Percentiles rank a stretch among this genome's conserved stretches.
Conservation (phyloP, 2,888 invertebrate genomes). For the Andrena chrysosceles region DNA sequence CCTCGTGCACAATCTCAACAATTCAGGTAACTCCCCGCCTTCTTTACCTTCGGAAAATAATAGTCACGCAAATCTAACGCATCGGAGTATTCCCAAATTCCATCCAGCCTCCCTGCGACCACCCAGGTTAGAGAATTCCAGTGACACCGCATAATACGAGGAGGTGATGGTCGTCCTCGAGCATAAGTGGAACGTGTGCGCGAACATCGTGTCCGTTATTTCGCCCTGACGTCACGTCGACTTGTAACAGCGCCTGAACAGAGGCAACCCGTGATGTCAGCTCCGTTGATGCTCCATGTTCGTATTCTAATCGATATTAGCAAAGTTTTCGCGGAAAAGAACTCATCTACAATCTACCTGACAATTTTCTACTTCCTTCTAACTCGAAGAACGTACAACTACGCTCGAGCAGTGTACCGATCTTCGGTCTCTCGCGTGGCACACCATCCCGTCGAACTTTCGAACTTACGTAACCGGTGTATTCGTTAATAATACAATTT, state of each 20-base stretch:
- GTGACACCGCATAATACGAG: slow-evolving; percentile 34
- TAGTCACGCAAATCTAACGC: background rate
- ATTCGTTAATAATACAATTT: slow-evolving; percentile 49
- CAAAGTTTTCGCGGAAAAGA: background rate
- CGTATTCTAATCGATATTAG: slow-evolving; percentile 49
- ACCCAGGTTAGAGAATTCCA: slow-evolving; percentile 34
- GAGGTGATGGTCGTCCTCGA: slow-evolving; percentile 44
- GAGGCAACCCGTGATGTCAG: slow-evolving; percentile 66
- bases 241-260: slow-evolving; percentile 68
- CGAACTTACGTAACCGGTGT: slow-evolving; percentile 44
- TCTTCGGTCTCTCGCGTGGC: slow-evolving; percentile 7
- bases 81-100: background rate
- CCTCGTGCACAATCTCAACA: too few relatives aligned
- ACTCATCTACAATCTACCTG: too few relatives aligned
- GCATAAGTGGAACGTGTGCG: slow-evolving; percentile 77
- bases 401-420: background rate
- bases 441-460: slow-evolving; percentile 40
- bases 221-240: slow-evolving; percentile 75
- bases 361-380: too few relatives aligned
- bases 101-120: background rate
- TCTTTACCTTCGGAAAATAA: too few relatives aligned
- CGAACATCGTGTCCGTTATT: slow-evolving; percentile 78
- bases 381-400: too few relatives aligned
- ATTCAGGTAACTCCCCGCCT: too few relatives aligned
- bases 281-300: slow-evolving; percentile 50